Conservation (phyloP, 2,888 invertebrate genomes). For the Sisyra nigra region DNA sequence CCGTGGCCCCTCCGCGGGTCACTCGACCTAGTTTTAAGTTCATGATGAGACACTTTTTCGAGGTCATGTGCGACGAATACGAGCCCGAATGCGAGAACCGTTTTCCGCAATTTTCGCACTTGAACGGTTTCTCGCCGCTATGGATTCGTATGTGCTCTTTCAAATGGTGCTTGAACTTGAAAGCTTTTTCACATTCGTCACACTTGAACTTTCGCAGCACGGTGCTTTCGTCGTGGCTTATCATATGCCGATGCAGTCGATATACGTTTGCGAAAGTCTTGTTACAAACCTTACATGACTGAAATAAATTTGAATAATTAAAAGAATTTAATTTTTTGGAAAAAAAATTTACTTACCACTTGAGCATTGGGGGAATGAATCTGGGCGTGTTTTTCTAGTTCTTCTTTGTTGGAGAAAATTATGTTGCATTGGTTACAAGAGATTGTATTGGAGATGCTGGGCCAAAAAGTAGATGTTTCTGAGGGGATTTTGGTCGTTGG, state of each 20-base stretch:
- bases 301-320: conserved; percentile 26
- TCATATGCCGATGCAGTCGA: conserved; percentile 94
- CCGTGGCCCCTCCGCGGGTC: background rate
- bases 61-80: conserved; percentile 98
- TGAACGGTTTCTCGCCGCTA: conserved; percentile 99
- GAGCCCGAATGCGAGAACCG: conserved; percentile 99
- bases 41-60: conserved; percentile 94
- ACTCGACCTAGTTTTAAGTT: conserved; percentile 48
- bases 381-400: conserved; percentile 82
- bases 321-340: no score
- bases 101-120: conserved; percentile 95
- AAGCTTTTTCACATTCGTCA: conserved; percentile 93
- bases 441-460: no score
- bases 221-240: conserved; percentile 93
- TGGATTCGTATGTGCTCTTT: conserved; percentile 98
- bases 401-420: conserved; percentile 30
- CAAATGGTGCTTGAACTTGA: conserved; percentile 98
- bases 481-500: conserved; percentile 24
- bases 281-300: conserved; percentile 92
- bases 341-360: conserved; percentile 34
- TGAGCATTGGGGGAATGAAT: conserved; percentile 61
- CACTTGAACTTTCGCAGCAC: conserved; percentile 95
- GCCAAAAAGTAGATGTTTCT: no score
- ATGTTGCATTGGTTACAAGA: no score
- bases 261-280: conserved; percentile 97